phyloP scores from a whole-genome alignment of 2,888 invertebrate genomes.

The Sinotaia quadrata region DNA sequence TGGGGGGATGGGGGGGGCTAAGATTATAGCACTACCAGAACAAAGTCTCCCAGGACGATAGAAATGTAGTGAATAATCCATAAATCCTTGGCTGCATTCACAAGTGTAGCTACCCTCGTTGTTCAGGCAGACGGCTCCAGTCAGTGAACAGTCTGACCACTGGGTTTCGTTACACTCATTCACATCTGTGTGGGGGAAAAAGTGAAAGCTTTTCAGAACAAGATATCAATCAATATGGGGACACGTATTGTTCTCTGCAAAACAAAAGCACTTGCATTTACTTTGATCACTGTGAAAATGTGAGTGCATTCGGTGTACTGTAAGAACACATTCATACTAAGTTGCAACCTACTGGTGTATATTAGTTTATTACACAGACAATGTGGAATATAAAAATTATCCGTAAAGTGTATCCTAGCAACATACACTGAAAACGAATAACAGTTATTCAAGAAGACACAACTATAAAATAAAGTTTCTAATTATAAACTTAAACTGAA shows the following conservation, averaged over 20 bases:
- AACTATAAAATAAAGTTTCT: too few species aligned
- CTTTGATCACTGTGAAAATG: neutral
- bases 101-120: conserved; percentile 46
- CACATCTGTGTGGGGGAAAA: conserved; percentile 41
- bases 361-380: neutral
- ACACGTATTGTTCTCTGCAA: neutral
- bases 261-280: neutral
- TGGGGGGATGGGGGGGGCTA: too few species aligned
- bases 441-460: too few species aligned
- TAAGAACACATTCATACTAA: too few species aligned
- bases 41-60: conserved; percentile 44
- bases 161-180: conserved; percentile 44
- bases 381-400: neutral
- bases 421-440: too few species aligned
- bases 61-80: conserved; percentile 42
- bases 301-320: too few species aligned
- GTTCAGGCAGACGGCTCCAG: conserved; percentile 44
- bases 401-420: too few species aligned
- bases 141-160: conserved; percentile 44
- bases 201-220: too few species aligned
- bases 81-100: conserved; percentile 39
- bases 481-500: too few species aligned
- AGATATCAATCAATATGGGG: too few species aligned
- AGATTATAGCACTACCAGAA: conserved; percentile 47
- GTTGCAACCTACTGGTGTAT: too few species aligned